Conservation (phyloP, 2,113 vertebrate genomes). For the Ondatra zibethicus region DNA sequence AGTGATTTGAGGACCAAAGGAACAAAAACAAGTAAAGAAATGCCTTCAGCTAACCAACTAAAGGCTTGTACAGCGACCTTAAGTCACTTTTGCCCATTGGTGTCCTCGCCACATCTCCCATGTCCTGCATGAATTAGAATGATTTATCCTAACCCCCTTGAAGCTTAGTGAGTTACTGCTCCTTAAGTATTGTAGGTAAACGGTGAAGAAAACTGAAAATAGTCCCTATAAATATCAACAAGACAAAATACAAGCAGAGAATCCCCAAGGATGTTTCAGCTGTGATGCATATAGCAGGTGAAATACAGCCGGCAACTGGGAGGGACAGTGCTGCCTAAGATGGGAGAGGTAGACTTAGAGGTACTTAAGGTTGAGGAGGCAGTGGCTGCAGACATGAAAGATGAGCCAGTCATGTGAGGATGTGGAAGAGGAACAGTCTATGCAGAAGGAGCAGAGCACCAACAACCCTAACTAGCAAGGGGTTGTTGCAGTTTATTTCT, state of each 20-base stretch:
- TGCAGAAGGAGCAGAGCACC: not conserved
- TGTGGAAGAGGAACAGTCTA: not conserved
- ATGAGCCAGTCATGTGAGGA: not conserved
- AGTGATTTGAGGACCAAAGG: not conserved
- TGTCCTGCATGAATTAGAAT: not conserved
- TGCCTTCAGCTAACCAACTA: not conserved
- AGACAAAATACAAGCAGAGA: not conserved
- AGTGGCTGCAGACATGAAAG: not conserved
- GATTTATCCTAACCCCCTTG: not conserved
- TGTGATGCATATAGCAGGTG: not conserved
- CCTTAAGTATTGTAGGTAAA: not conserved
- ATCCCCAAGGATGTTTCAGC: not conserved
- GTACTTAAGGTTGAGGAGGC: too few relatives aligned
- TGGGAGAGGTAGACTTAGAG: not conserved
- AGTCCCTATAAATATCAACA: not conserved
- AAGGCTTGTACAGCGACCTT: not conserved
- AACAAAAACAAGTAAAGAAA: conserved; percentile 19
- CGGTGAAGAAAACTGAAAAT: not conserved
- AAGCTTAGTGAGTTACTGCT: not conserved
- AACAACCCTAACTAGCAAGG: not conserved
- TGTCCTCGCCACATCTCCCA: not conserved
- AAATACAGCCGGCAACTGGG: not conserved
- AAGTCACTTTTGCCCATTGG: not conserved
- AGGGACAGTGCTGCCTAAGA: not conserved
- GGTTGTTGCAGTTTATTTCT: not conserved